phyloP scores from a whole-genome alignment of 2,113 vertebrate genomes.

The Brienomyrus brachyistius region DNA sequence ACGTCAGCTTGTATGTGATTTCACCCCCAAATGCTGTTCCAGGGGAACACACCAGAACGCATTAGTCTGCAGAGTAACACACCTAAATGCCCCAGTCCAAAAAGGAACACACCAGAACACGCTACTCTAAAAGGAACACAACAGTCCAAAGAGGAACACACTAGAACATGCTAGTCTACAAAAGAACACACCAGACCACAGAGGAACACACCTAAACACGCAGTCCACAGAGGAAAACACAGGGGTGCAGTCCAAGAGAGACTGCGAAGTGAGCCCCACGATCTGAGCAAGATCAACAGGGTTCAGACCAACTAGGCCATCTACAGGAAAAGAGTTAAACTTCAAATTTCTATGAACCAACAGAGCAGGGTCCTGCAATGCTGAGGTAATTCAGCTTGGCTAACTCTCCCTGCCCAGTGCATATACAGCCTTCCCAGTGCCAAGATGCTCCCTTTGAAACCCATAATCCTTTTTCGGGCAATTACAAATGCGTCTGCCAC shows the following conservation, averaged over 20 bases:
- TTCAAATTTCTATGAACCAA: conserved; percentile 22
- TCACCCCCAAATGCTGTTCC: neutral
- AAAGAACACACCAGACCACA: neutral
- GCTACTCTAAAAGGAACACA: neutral
- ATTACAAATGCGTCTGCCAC: conserved; percentile 34
- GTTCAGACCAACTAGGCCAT: neutral
- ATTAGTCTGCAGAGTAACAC: neutral
- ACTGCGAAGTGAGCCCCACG: neutral
- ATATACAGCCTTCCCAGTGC: conserved; percentile 4
- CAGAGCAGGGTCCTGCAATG: conserved; percentile 8
- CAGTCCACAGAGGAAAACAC: neutral
- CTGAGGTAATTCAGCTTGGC: neutral
- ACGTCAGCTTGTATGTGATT: neutral
- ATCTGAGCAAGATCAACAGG: neutral
- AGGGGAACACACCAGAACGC: neutral
- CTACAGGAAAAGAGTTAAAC: neutral
- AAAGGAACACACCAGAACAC: neutral
- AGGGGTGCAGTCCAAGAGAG: neutral
- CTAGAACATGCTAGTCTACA: neutral
- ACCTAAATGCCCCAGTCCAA: neutral
- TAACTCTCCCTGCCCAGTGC: neutral
- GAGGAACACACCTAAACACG: neutral
- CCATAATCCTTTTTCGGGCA: conserved; percentile 29
- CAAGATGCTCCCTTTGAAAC: conserved; percentile 29
- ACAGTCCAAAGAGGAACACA: neutral